A percentile compares a stretch with the other conserved stretches of the same genome.
These are phyloP conservation scores for Apeltes quadracus DNA, from an alignment of 2,113 vertebrate genomes.

Conservation along the genomic window DNA sequence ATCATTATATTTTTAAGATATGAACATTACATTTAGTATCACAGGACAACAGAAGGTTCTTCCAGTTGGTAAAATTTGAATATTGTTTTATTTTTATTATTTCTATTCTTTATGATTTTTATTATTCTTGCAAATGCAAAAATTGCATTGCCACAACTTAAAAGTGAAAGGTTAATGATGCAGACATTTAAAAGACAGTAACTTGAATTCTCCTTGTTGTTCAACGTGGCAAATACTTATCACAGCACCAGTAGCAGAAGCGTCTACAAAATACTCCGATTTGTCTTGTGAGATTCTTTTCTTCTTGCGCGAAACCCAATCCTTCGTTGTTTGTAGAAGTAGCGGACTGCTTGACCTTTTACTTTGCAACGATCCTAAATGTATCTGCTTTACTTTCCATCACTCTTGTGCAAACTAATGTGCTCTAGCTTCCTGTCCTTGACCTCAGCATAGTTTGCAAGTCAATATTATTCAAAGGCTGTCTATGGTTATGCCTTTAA, in stretches of 20 bases:
- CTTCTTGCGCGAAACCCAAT: conserved; percentile 10
- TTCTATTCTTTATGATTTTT: too few species aligned
- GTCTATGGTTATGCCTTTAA: conserved; percentile 82
- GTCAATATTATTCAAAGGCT: conserved; percentile 82
- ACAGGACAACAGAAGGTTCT: conserved; percentile 13
- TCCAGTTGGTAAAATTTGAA: conserved; percentile 12
- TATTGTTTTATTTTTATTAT: too few species aligned
- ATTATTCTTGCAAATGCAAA: too few species aligned
- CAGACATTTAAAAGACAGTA: conserved; percentile 6
- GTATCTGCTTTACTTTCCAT: conserved; percentile 61
- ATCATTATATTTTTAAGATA: neutral
- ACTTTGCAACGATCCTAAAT: conserved; percentile 41
- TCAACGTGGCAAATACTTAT: conserved; percentile 17
- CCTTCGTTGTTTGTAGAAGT: conserved; percentile 40
- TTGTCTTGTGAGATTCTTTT: conserved; percentile 10
- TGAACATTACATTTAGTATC: neutral
- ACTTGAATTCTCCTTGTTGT: conserved; percentile 19
- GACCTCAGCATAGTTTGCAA: conserved; percentile 77
- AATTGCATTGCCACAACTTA: conserved; percentile 36
- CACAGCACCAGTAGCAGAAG: too few species aligned
- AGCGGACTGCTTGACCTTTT: conserved; percentile 48
- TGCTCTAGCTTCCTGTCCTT: conserved; percentile 65
- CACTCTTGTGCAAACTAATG: conserved; percentile 64
- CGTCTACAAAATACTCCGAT: conserved; percentile 2
- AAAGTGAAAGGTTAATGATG: conserved; percentile 30